Conservation (phyloP, 2,888 invertebrate species). For the Lysandra coridon region DNA sequence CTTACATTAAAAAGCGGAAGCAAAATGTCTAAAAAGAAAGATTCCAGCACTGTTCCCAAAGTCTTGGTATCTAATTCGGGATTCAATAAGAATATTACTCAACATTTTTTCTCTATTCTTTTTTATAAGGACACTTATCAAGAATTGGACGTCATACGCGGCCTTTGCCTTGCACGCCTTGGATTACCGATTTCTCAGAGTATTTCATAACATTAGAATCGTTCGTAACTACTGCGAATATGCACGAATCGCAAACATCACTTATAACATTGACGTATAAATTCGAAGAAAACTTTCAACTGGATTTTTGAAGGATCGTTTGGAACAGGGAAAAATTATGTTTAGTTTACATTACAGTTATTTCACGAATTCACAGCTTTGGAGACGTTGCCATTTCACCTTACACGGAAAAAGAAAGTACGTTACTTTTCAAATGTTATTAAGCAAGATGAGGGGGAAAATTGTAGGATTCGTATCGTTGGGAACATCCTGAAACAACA, state of each 20-base stretch:
- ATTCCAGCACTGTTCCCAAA: too few species aligned
- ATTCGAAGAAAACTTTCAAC: conserved; percentile 70
- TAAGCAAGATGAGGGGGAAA: neutral
- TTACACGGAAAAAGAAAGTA: neutral
- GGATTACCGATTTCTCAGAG: conserved; percentile 1
- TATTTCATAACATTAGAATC: conserved; percentile 9
- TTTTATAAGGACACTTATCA: neutral
- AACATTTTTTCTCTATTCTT: neutral
- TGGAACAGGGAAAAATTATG: conserved; percentile 54
- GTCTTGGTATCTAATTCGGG: too few species aligned
- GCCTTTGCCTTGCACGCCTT: conserved; percentile 4
- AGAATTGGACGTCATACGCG: neutral
- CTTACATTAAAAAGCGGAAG: neutral
- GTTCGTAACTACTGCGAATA: conserved; percentile 15
- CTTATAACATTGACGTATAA: conserved; percentile 45
- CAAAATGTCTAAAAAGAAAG: neutral
- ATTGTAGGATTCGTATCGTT: neutral
- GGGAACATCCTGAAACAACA: too few species aligned
- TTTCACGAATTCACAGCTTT: conserved; percentile 20
- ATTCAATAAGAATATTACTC: neutral
- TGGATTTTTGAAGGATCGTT: conserved; percentile 53
- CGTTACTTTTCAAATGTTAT: neutral
- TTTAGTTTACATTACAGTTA: conserved; percentile 12
- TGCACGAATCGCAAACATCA: conserved; percentile 13
- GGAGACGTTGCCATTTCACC: neutral